These are phyloP conservation scores for Cetonia aurata DNA, from an alignment of 2,888 invertebrate genomes.

Conservation along the genomic window DNA sequence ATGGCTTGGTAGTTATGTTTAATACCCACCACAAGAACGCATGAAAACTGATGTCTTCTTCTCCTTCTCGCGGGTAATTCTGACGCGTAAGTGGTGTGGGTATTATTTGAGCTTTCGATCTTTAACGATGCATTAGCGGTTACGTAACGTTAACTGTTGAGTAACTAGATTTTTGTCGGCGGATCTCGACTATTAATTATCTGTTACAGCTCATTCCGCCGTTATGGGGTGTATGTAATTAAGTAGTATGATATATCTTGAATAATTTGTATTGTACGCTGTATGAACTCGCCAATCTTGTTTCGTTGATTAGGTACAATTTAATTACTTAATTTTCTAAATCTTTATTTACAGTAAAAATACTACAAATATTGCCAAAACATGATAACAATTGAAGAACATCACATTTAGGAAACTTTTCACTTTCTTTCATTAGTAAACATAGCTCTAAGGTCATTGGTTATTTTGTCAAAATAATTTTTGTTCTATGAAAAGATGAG, in stretches of 20 bases:
- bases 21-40: constrained; percentile 29
- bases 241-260: neutral
- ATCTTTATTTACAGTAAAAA: too few species aligned
- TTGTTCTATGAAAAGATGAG: too few species aligned
- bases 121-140: constrained; percentile 6
- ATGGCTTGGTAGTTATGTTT: constrained; percentile 36
- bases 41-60: constrained; percentile 39
- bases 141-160: constrained; percentile 5
- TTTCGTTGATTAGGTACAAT: too few species aligned
- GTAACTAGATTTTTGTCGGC: constrained; percentile 27
- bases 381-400: too few species aligned
- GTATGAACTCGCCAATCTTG: too few species aligned
- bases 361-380: too few species aligned
- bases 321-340: too few species aligned
- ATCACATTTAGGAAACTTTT: too few species aligned
- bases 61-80: constrained; percentile 9
- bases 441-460: too few species aligned
- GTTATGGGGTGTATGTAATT: neutral
- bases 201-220: neutral
- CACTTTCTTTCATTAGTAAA: too few species aligned
- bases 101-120: constrained; percentile 26
- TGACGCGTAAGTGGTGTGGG: constrained; percentile 8
- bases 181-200: constrained; percentile 6
- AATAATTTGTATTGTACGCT: neutral
- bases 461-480: too few species aligned